Evolutionary conservation across 2,113 vertebrate species (phyloP), one percentile per base, ranked within the genome.

Genomic region (Leptocoma aspasia): DNA sequence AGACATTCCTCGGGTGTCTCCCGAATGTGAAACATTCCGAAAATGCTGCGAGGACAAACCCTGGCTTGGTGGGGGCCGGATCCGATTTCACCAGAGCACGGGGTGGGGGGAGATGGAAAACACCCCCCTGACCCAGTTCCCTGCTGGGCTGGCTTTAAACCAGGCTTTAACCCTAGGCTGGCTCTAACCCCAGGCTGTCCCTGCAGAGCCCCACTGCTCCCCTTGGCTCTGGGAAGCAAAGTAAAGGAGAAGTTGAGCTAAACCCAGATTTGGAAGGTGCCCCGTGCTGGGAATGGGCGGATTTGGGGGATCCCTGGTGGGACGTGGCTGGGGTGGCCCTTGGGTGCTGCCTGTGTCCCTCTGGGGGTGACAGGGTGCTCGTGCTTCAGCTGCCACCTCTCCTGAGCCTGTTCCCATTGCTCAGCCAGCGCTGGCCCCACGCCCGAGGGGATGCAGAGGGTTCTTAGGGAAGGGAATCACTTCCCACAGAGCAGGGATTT

Each of bases 1-100:
- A 33, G 15, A 87, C 68, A 90, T 90, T 94, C 90, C 84, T 91
- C 66, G 16, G 68, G 72, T 45, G 73, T 18, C 71, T 94, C 90
- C 65, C 92, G 82, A 93, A 90, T 54, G 79, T 21, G 3, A 90
- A 94, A 73, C 85, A 93, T 93, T 2, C 84, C 9, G 61, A 94
- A 93, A 96, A 95, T 88, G 88, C 95, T 30, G 66, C 4, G 1
- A 72, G 56, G 6, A 79, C 65, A 88, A 93, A 79, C 2, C 41
- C 49, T 4, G 0, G 2, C 69, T 33, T 47, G 65, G 60, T 22
- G 76, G 52, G 86, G 60, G 79, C 59, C 0, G 11, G 89, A 23
- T 92, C 89, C 4, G 6, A 21, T 93, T 94, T 65, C 95, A 82
- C 6, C 63, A 1, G 39, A 35, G 73, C 66, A 11, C 8, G 14